Evolutionary conservation across 2,888 invertebrate species (phyloP).

Genomic region (Agrotis puta): DNA sequence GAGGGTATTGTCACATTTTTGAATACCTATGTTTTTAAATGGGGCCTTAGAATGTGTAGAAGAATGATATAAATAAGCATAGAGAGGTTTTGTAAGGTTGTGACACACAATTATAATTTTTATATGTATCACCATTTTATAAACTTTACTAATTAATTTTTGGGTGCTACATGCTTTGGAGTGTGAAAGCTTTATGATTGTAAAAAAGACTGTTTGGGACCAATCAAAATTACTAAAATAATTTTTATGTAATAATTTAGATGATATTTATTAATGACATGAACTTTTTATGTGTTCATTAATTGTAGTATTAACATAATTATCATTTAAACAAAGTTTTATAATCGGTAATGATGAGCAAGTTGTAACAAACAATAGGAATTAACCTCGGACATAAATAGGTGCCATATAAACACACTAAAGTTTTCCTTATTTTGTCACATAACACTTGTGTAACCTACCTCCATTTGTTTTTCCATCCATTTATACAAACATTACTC

Average conservation of each 20-base stretch:
- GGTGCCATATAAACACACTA: constrained; percentile 61
- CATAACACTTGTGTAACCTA: constrained; percentile 6
- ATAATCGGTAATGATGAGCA: constrained; percentile 7
- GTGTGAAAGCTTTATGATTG: constrained; percentile 42
- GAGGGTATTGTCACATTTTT: constrained; percentile 14
- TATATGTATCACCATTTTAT: constrained; percentile 31
- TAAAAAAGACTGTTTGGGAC: constrained; percentile 68
- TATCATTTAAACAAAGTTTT: constrained; percentile 21
- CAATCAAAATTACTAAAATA: constrained; percentile 55
- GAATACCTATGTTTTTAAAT: constrained; percentile 15
- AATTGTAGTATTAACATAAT: constrained; percentile 33
- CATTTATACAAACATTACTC: constrained; percentile 13
- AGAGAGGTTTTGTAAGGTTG: constrained; percentile 50
- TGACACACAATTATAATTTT: constrained; percentile 48
- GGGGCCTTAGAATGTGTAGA: constrained; percentile 35
- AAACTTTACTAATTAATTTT: constrained; percentile 19
- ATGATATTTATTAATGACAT: constrained; percentile 50
- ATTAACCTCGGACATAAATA: constrained; percentile 56
- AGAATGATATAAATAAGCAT: constrained; percentile 18
- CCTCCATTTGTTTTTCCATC: constrained; percentile 9
- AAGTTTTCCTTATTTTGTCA: constrained; percentile 41
- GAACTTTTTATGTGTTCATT: constrained; percentile 50
- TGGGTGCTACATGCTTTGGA: constrained; percentile 52
- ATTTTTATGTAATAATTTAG: constrained; percentile 47
- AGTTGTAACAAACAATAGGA: constrained; percentile 27